phyloP scores from a whole-genome alignment of 2,888 invertebrate genomes.

The Acronicta psi region DNA sequence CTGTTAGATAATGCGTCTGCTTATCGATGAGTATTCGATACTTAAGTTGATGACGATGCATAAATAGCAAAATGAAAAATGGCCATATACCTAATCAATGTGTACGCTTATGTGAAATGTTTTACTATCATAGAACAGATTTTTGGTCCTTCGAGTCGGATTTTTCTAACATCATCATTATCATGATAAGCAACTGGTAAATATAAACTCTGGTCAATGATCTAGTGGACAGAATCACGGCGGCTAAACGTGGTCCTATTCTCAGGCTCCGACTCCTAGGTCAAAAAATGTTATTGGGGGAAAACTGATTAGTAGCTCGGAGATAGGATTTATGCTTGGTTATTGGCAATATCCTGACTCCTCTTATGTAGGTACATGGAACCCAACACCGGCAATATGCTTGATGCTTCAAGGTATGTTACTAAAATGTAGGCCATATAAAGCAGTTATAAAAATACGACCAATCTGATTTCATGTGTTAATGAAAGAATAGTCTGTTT shows the following conservation, averaged over 20 bases:
- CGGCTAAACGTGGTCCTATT: too few relatives aligned
- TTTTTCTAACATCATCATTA: not conserved
- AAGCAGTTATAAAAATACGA: constrained; percentile 5
- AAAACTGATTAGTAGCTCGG: too few relatives aligned
- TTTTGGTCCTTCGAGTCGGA: constrained; percentile 11
- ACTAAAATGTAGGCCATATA: not conserved
- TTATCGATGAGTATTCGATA: constrained; percentile 3
- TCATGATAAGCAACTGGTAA: not conserved
- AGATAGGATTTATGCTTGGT: too few relatives aligned
- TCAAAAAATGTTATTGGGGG: too few relatives aligned
- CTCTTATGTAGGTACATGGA: too few relatives aligned
- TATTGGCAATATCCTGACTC: too few relatives aligned
- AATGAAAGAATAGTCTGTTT: constrained; percentile 39
- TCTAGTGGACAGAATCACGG: too few relatives aligned
- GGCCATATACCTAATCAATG: not conserved
- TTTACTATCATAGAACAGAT: not conserved
- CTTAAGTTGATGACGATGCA: not conserved
- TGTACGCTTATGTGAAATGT: too few relatives aligned
- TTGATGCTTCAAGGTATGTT: too few relatives aligned
- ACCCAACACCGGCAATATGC: too few relatives aligned
- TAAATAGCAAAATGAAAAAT: not conserved
- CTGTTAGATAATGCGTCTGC: constrained; percentile 6
- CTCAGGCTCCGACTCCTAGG: too few relatives aligned
- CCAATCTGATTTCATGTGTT: constrained; percentile 15
- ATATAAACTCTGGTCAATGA: not conserved